Base-by-base conservation (phyloP, 2,113 vertebrate genomes). In the Gambusia holbrooki region DNA sequence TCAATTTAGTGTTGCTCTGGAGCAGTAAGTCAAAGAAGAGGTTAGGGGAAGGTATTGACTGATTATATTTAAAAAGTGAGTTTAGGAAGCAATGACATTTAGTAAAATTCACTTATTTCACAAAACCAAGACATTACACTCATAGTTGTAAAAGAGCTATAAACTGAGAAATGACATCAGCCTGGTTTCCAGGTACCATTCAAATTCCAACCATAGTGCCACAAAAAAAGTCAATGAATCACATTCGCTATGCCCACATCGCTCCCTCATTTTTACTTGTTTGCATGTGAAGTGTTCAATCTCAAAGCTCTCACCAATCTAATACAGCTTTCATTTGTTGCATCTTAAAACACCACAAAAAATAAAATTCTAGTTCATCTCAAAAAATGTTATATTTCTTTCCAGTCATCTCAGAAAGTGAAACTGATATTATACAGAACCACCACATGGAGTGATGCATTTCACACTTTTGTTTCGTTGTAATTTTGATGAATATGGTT, bases 241-340 rank as follows among this genome's bases (percentile, higher is more conserved):
- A 83, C 28, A 73, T 70, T 77, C 69, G 35, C 71, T 68, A 45
- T 76, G 48, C 70, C 73, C 33, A 76, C 72, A 77, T 87, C 60
- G 28, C 74, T 77, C 68, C 73, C 71, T 81, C 32, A 40, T 65
- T 40, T 81, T 70, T 62, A 66, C 48, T 27, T 51, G 76, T 62
- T 27, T 82, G 76, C 74, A 79, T 82, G 72, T 75, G 74, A 81
- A 76, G 76, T 72, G 42, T 81, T 81, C 64, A 69, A 73, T 64
- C 66, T 62, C 30, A 77, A 29, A 75, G 54, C 62, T 29, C 29
- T 80, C 80, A 79, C 74, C 77, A 89, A 90, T 37, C 35, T 37
- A 37, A 12, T 37, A 93, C 87, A 71, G 81, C 81, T 89, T 89
- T 84, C 76, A 89, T 87, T 81, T 89, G 74, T 87, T 89, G 75